Conservation (phyloP, 2,888 invertebrate species). For the Isoperla grammatica region DNA sequence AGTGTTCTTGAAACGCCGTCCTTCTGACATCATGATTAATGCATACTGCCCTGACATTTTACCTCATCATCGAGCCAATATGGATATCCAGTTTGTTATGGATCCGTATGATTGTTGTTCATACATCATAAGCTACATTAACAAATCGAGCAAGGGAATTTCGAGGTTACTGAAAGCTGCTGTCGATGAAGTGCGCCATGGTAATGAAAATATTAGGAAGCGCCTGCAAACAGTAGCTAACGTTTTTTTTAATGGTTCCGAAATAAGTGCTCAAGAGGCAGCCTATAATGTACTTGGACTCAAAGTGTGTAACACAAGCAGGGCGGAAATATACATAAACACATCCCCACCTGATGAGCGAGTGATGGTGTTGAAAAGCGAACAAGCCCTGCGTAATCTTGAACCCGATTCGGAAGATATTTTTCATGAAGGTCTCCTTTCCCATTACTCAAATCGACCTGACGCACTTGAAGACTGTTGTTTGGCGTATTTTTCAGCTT, state of each 20-base stretch:
- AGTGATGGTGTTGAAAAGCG: background rate
- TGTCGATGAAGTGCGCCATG: slow-evolving; percentile 33
- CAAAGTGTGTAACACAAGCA: slow-evolving; percentile 19
- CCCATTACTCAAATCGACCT: slow-evolving; percentile 36
- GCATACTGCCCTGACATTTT: slow-evolving; percentile 35
- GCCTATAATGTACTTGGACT: slow-evolving; percentile 30
- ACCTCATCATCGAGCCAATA: slow-evolving; percentile 36
- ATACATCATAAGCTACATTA: slow-evolving; percentile 37
- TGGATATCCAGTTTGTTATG: slow-evolving; percentile 40
- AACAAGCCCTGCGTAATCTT: background rate
- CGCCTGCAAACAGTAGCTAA: slow-evolving; percentile 29
- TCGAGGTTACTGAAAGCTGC: slow-evolving; percentile 32
- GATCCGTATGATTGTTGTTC: slow-evolving; percentile 38
- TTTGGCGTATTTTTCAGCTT: no score
- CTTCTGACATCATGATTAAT: slow-evolving; percentile 32
- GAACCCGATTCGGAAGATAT: slow-evolving; percentile 20
- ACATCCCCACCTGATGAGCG: no score
- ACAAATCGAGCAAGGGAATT: slow-evolving; percentile 29
- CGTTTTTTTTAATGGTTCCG: slow-evolving; percentile 32
- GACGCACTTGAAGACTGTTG: slow-evolving; percentile 33
- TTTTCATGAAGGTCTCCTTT: slow-evolving; percentile 27
- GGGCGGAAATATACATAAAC: slow-evolving; percentile 24
- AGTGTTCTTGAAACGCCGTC: slow-evolving; percentile 26
- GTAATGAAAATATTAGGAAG: slow-evolving; percentile 31
- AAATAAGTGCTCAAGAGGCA: slow-evolving; percentile 36